A percentile compares a stretch with the other conserved stretches of the same genome.
These are phyloP conservation scores for Marisa cornuarietis DNA, from an alignment of 1,140 invertebrate species.

Conservation along the genomic window DNA sequence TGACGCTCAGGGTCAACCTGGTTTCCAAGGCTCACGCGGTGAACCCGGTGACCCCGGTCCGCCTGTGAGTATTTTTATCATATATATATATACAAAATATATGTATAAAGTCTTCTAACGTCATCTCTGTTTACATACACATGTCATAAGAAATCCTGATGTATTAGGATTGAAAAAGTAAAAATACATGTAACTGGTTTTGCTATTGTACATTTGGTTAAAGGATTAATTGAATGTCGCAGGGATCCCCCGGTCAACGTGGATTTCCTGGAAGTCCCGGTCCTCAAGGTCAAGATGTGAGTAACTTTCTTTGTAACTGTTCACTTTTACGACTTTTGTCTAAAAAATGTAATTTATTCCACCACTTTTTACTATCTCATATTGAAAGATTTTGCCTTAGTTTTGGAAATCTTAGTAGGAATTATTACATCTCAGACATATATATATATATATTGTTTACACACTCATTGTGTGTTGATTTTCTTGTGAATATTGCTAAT, in stretches of 20 bases:
- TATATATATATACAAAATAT: background rate
- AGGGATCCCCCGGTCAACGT: constrained; percentile 31
- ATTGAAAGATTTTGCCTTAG: background rate
- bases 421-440: background rate
- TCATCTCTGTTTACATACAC: too few species aligned
- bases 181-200: background rate
- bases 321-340: too few species aligned
- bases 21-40: constrained; percentile 51
- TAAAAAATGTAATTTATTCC: background rate
- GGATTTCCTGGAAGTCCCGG: constrained; percentile 41
- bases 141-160: too few species aligned
- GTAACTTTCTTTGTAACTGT: constrained; percentile 16
- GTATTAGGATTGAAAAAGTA: background rate
- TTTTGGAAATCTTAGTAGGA: background rate
- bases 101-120: background rate
- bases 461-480: background rate
- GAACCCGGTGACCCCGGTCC: constrained; percentile 54
- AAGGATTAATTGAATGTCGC: constrained; percentile 1
- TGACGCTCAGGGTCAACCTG: constrained; percentile 48
- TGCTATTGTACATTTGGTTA: background rate
- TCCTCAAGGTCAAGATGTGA: constrained; percentile 44
- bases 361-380: background rate
- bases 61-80: constrained; percentile 41
- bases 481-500: too few species aligned
- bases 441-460: background rate